Evolutionary conservation across 2,888 invertebrate species (phyloP).

Genomic region (Rapana venosa): DNA sequence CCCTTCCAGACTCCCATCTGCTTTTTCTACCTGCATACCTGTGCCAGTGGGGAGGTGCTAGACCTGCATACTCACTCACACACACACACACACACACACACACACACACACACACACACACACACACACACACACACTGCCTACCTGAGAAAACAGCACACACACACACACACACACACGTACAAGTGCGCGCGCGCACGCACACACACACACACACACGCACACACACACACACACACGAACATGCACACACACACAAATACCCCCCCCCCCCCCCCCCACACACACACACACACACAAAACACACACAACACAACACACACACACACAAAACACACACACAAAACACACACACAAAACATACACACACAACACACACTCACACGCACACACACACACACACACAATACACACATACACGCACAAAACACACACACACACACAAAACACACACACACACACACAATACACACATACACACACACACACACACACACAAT

Average conservation of each 20-base stretch:
- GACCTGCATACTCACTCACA: not conserved
- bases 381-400: not conserved
- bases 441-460: not conserved
- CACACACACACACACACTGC: constrained; percentile 12
- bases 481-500: constrained; percentile 5
- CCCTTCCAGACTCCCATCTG: no score
- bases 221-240: not conserved
- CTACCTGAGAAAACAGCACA: no score
- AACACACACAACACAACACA: constrained; percentile 4
- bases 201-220: not conserved
- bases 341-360: not conserved
- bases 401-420: not conserved
- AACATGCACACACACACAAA: no score
- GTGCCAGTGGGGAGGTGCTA: no score
- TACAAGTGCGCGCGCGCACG: not conserved
- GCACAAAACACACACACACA: constrained; percentile 3
- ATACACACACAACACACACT: not conserved
- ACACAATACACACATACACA: not conserved
- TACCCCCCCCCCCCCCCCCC: no score
- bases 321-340: constrained; percentile 1
- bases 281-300: not conserved
- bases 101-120: constrained; percentile 4
- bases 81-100: not conserved
- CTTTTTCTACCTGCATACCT: no score
- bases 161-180: not conserved